Evolutionary conservation across 2,888 invertebrate species (phyloP), one percentile per base, ranked within the genome.

Genomic region (Ennomos fuscantarius): DNA sequence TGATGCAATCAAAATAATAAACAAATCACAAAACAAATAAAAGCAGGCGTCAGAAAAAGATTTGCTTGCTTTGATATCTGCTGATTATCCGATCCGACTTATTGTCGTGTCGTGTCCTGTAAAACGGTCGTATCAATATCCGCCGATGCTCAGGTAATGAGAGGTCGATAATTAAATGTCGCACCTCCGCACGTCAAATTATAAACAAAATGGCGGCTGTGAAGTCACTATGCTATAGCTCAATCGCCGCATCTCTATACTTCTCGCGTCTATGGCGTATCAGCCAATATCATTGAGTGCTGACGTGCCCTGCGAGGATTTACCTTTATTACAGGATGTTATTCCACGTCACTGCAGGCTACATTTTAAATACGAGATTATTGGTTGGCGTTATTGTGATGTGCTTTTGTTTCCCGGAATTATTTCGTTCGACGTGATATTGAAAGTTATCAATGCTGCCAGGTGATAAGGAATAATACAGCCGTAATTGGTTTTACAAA

Each of bases 151-250:
- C 86, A 88, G 89, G 89, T 90, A 91, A 90, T 91, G 89, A 91
- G 91, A 81, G 88, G 82, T 82, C 83, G 86, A 80, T 91, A 91
- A 91, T 91, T 91, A 91, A 91, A 90, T 87, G 88, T 88, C 89
- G 84, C 84, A 84, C 86, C 88, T 84, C 84, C 81, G 75, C 83
- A 78, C 84, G 86, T 89, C 89, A 89, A 82, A 87, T 87, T 88
- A 86, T 79, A 60, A 79, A 72, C 84, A 84, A 87, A 87, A 89
- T 88, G 87, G 87, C 82, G 77, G 74, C 73, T 71, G 68, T 81
- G 79, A 83, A 81, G 80, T 82, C 80, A 81, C 73, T 53, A 13
- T 37, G 9, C 11, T 34, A 11, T 56, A 53, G 53, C 57, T 57
- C 55, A 57, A 9, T 41, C n/a, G 42, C 32, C 31, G 11, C 11